Evolutionary conservation across 2,797 vertebrate genomes (phyloP), one percentile per base, ranked within the genome.

Genomic region (Sardinella longiceps): DNA sequence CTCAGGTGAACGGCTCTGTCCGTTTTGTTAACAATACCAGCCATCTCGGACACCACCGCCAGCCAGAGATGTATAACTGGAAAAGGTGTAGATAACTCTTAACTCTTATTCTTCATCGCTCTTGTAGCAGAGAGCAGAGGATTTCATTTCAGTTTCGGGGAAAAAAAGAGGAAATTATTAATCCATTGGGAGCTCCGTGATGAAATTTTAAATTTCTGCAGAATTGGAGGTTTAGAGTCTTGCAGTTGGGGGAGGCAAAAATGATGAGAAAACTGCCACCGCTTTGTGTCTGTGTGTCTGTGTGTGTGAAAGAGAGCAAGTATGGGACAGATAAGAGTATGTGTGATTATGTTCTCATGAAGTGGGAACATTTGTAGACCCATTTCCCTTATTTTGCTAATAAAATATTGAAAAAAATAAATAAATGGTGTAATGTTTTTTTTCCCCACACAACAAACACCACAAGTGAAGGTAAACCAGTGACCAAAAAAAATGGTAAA

Each of bases 301-400:
- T 70, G 63, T 70, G 28, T 33, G 63, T 30, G 63, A 43, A 43
- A 77, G 33, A 77, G 15, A 77, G 70, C 43, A 43, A 43, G 43
- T 77, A 77, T 77, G 70, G 39, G 70, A 77, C 70, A 20, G 66
- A 70, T 15, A 77, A 77, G 37, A 77, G 33, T 77, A 77, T 66
- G 56, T 86, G 83, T 84, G 80, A 53, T 46, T 58, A n/a, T 86
- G 84, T 92, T 95, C 92, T 93, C 82, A 33, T 83, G 60, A 85
- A 92, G 53, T 90, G 93, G 93, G 93, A 91, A 92, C 90, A 92
- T 95, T 95, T 95, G 93, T 95, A 95, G 92, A 94, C 92, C 94
- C 93, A 94, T 95, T 93, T 94, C 92, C 91, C 93, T 94, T 95
- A 96, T 96, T 96, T 96, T 96, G 95, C 94, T 96, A 96, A 77